phyloP scores from a whole-genome alignment of 1,140 invertebrate species.

The Drosophila burlai region DNA sequence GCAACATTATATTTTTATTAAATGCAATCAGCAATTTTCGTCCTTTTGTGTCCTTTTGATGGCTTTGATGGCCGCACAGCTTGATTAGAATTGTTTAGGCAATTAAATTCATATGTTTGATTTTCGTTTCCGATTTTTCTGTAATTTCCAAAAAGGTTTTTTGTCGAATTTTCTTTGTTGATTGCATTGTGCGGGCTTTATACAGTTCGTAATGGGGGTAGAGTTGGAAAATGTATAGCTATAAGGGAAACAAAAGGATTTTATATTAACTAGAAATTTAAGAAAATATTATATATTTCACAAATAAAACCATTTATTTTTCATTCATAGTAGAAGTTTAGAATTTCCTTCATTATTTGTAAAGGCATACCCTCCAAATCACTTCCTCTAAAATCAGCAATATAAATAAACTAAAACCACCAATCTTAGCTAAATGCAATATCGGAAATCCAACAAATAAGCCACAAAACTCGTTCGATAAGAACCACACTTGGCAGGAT shows the following conservation, averaged over 20 bases:
- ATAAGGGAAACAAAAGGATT: background rate
- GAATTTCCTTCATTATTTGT: background rate
- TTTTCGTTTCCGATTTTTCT: slow-evolving; percentile 61
- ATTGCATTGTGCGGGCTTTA: slow-evolving; percentile 29
- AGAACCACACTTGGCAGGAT: background rate
- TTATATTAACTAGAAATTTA: background rate
- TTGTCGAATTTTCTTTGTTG: background rate
- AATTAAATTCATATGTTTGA: slow-evolving; percentile 76
- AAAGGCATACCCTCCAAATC: too few relatives aligned
- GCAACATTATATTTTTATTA: slow-evolving; percentile 55
- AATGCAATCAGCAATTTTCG: slow-evolving; percentile 61
- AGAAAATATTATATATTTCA: too few relatives aligned
- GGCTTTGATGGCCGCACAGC: slow-evolving; percentile 38
- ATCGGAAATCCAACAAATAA: slow-evolving; percentile 1
- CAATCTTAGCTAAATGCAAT: slow-evolving; percentile 3
- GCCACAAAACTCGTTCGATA: slow-evolving; percentile 18
- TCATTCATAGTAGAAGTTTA: too few relatives aligned
- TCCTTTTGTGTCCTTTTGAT: slow-evolving; percentile 56
- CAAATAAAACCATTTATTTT: too few relatives aligned
- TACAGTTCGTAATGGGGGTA: slow-evolving; percentile 8
- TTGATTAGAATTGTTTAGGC: slow-evolving; percentile 74
- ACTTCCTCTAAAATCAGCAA: background rate
- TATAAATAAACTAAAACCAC: background rate
- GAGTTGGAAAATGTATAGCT: background rate
- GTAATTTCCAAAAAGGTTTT: slow-evolving; percentile 30